Conservation (phyloP, 2,888 invertebrate species). For the Odiellus spinosus region DNA sequence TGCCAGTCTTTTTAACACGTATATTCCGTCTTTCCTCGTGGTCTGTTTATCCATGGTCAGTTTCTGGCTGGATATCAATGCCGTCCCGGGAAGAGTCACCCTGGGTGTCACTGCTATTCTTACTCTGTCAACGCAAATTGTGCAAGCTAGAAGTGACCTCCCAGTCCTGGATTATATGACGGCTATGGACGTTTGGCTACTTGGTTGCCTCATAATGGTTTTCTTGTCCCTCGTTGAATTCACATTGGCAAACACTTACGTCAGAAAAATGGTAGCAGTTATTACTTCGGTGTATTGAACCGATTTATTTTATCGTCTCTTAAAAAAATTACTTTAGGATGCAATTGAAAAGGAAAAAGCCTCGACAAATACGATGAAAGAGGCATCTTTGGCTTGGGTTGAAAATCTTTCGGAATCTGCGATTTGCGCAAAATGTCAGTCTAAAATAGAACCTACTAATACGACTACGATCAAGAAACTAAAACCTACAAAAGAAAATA, state of each 20-base stretch:
- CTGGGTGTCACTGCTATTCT: slow-evolving; percentile 11
- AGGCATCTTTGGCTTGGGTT: no score
- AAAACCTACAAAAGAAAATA: no score
- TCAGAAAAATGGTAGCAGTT: neutral
- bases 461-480: no score
- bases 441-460: no score
- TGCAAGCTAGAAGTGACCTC: neutral
- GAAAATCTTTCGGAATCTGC: no score
- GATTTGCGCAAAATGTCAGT: no score
- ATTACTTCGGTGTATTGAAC: no score
- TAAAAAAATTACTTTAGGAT: no score
- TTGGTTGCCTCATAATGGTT: slow-evolving; percentile 9
- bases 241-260: slow-evolving; percentile 3
- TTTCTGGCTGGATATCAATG: slow-evolving; percentile 14
- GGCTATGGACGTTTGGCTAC: slow-evolving; percentile 11
- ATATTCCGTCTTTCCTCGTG: slow-evolving; percentile 11
- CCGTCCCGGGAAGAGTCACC: slow-evolving; percentile 14
- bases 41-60: slow-evolving; percentile 11
- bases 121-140: slow-evolving; percentile 4
- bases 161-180: slow-evolving; percentile 9
- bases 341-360: no score
- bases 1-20: slow-evolving; percentile 11
- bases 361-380: no score
- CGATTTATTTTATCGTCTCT: no score
- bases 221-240: slow-evolving; percentile 11